Conservation (phyloP, 1,140 invertebrate species). For the Caenorhabditis latens region DNA sequence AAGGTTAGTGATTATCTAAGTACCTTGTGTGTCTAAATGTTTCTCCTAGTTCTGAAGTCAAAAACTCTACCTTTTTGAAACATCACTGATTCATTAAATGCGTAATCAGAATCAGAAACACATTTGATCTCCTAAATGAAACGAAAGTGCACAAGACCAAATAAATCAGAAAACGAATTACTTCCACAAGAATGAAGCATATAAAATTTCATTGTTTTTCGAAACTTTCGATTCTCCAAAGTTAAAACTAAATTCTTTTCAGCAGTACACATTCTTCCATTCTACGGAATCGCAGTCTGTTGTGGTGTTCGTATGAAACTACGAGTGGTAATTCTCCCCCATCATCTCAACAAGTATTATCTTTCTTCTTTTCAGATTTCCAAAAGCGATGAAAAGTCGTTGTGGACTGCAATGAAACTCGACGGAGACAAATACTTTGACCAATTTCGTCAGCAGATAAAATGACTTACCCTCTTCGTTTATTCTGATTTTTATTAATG, state of each 20-base stretch:
- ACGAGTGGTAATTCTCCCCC: not conserved
- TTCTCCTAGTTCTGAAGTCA: no score
- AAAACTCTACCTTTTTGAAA: no score
- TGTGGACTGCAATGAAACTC: not conserved
- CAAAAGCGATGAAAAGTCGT: not conserved
- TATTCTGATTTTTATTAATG: not conserved
- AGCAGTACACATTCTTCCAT: not conserved
- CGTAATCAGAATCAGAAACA: no score
- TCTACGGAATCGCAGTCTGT: not conserved
- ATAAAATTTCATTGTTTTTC: no score
- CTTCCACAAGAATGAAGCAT: no score
- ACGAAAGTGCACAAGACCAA: no score
- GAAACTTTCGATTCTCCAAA: no score
- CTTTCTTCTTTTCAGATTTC: not conserved
- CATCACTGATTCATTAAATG: no score
- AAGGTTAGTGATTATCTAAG: not conserved
- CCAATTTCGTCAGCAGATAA: constrained; percentile 3
- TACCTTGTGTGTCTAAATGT: no score
- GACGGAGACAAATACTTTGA: not conserved
- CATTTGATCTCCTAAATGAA: no score
- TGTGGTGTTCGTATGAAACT: not conserved
- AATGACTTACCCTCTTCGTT: not conserved
- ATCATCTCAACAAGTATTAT: not conserved
- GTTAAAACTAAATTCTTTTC: not conserved
- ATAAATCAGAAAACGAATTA: no score